A percentile compares a stretch with the other conserved stretches of the same genome.
Conservation (phyloP, 1,140 invertebrate genomes). For the Euura saliciscinereae region DNA sequence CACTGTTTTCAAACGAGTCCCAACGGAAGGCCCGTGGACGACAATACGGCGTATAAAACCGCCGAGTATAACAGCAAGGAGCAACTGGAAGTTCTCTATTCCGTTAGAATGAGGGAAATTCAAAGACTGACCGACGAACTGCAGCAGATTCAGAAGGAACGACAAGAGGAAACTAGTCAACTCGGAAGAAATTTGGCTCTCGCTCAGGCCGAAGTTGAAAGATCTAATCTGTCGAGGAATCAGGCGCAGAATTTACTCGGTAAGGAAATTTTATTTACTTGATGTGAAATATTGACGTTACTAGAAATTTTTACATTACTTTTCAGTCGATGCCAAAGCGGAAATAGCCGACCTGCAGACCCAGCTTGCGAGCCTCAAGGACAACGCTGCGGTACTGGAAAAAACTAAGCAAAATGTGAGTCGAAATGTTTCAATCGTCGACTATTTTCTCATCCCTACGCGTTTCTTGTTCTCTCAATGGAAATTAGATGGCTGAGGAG, state of each 20-base stretch:
- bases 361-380: slow-evolving; percentile 40
- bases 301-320: slow-evolving; percentile 11
- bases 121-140: slow-evolving; percentile 41
- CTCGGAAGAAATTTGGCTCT: slow-evolving; percentile 39
- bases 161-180: slow-evolving; percentile 41
- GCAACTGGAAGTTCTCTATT: slow-evolving; percentile 47
- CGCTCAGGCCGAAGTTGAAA: slow-evolving; percentile 43
- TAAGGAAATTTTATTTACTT: slow-evolving; percentile 22
- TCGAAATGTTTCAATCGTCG: not conserved
- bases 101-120: slow-evolving; percentile 44
- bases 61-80: slow-evolving; percentile 47
- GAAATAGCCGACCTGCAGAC: slow-evolving; percentile 45
- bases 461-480: not conserved
- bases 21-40: slow-evolving; percentile 38
- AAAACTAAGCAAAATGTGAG: slow-evolving; percentile 50
- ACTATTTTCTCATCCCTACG: not conserved
- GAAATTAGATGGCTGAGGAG: slow-evolving; percentile 41
- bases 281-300: not conserved
- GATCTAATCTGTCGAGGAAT: slow-evolving; percentile 41
- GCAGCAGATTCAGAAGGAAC: slow-evolving; percentile 38
- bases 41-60: slow-evolving; percentile 38
- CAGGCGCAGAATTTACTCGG: slow-evolving; percentile 45
- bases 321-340: slow-evolving; percentile 48
- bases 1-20: slow-evolving; percentile 43
- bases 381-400: slow-evolving; percentile 44